These are phyloP conservation scores for Plutella xylostella DNA, from an alignment of 2,888 invertebrate species.

Conservation along the genomic window DNA sequence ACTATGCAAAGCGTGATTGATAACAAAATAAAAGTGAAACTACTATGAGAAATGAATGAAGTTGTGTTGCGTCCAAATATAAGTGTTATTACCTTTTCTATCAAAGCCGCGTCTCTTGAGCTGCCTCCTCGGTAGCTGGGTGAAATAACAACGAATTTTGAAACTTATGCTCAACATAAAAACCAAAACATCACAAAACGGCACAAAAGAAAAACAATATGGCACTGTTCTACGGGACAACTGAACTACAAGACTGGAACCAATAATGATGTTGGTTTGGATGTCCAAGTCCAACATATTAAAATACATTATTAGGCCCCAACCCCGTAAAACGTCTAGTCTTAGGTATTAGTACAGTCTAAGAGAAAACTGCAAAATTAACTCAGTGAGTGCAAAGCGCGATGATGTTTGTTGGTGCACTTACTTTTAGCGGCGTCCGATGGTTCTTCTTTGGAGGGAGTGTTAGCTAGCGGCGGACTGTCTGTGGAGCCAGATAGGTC, in stretches of 20 bases:
- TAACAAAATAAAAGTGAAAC: background rate
- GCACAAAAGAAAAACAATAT: conserved; percentile 54
- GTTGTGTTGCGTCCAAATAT: conserved; percentile 57
- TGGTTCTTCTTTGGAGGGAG: conserved; percentile 49
- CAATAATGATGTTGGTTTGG: background rate
- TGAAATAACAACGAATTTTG: conserved; percentile 69
- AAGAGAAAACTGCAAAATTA: conserved; percentile 59
- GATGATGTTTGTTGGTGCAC: conserved; percentile 31
- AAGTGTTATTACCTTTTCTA: conserved; percentile 63
- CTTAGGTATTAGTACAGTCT: conserved; percentile 55
- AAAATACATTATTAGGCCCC: conserved; percentile 9
- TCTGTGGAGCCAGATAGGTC: conserved; percentile 26
- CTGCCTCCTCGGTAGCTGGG: conserved; percentile 71
- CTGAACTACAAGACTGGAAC: background rate
- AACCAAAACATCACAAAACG: conserved; percentile 65
- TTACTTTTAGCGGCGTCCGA: conserved; percentile 54
- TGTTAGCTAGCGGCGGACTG: conserved; percentile 53
- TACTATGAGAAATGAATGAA: no score
- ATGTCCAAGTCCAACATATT: background rate
- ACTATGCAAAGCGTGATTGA: background rate
- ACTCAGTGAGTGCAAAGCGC: conserved; percentile 64
- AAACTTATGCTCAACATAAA: conserved; percentile 61
- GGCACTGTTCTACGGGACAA: conserved; percentile 31
- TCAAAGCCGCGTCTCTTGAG: conserved; percentile 71
- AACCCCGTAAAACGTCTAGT: conserved; percentile 41